Evolutionary conservation across 2,113 vertebrate genomes (phyloP).

Genomic region (Campylomormyrus tamandua): DNA sequence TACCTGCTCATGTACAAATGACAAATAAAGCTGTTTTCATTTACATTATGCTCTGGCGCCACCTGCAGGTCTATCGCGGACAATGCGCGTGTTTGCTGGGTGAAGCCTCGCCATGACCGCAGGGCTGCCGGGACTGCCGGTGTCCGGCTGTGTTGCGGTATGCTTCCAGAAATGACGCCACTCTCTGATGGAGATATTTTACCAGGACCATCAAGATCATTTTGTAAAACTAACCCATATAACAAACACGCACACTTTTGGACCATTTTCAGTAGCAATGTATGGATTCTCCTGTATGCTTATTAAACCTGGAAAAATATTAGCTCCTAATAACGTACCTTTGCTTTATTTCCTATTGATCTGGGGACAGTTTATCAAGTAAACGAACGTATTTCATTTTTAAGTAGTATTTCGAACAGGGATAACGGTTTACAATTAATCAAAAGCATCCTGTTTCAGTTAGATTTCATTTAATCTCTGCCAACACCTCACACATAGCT

Average conservation of each 20-base stretch:
- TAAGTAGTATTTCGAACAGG: not conserved
- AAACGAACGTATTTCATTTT: not conserved
- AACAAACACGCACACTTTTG: not conserved
- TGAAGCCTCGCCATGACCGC: not conserved
- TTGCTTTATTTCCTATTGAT: not conserved
- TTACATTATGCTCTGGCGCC: not conserved
- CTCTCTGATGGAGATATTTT: not conserved
- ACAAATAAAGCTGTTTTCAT: not conserved
- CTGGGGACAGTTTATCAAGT: not conserved
- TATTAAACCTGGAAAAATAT: not conserved
- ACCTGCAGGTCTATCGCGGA: not conserved
- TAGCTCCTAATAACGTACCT: not conserved
- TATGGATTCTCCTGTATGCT: not conserved
- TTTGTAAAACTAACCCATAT: not conserved
- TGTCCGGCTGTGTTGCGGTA: not conserved
- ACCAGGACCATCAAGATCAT: not conserved
- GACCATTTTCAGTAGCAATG: not conserved
- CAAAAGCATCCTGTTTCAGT: not conserved
- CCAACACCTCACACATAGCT: not conserved
- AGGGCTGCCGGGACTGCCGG: not conserved
- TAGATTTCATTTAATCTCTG: not conserved
- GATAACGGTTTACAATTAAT: not conserved
- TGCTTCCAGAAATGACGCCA: not conserved
- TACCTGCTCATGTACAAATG: not conserved
- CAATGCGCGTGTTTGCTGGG: not conserved